phyloP scores from a whole-genome alignment of 2,888 invertebrate species.

The Thymelicus acteon region DNA sequence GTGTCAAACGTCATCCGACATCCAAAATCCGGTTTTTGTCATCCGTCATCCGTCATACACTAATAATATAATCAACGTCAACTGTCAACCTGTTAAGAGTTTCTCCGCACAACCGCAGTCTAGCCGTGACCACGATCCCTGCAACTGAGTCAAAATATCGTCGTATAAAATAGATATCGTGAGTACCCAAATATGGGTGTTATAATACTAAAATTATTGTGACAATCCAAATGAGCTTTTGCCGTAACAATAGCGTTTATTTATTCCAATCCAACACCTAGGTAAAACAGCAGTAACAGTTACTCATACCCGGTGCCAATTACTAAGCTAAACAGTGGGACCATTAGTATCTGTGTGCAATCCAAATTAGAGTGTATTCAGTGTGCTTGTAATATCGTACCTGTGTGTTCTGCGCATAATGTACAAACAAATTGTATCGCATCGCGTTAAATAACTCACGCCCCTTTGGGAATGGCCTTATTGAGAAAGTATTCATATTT shows the following conservation, averaged over 20 bases:
- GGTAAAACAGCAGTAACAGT: slow-evolving; percentile 7
- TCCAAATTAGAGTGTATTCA: slow-evolving; percentile 31
- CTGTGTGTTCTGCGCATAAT: slow-evolving; percentile 25
- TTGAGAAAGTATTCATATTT: background rate
- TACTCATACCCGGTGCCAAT: slow-evolving; percentile 30
- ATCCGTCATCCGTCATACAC: too few relatives aligned
- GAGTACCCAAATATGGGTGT: too few relatives aligned
- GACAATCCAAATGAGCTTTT: background rate
- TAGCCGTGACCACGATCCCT: too few relatives aligned
- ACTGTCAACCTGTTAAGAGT: too few relatives aligned
- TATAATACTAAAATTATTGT: too few relatives aligned
- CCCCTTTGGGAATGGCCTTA: background rate
- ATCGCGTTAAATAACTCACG: slow-evolving; percentile 14
- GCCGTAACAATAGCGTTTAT: background rate
- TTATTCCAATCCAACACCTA: background rate
- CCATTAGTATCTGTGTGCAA: slow-evolving; percentile 30
- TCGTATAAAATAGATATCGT: too few relatives aligned
- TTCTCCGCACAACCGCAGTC: too few relatives aligned
- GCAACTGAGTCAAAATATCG: too few relatives aligned
- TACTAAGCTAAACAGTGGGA: slow-evolving; percentile 32
- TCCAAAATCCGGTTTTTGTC: too few relatives aligned
- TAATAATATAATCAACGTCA: too few relatives aligned
- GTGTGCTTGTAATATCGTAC: slow-evolving; percentile 19
- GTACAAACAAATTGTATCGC: slow-evolving; percentile 29
- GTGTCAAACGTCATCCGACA: too few relatives aligned